phyloP scores from a whole-genome alignment of 2,797 vertebrate species.

The Craterocephalus amniculus region DNA sequence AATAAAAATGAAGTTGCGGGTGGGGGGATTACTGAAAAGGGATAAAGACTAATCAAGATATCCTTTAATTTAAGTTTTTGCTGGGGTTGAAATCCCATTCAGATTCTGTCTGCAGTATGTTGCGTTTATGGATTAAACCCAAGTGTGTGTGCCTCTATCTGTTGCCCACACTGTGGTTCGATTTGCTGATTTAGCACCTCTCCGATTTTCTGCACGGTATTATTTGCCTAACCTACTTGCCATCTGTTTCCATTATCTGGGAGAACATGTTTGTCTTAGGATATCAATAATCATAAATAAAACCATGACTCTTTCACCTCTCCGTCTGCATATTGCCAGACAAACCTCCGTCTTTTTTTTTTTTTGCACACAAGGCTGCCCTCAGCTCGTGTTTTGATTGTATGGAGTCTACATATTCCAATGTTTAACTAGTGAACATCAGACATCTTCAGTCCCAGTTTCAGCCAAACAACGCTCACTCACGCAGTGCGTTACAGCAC shows the following conservation, averaged over 20 bases:
- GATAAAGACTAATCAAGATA: conserved; percentile 23
- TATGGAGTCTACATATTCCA: conserved; percentile 50
- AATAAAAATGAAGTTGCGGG: conserved; percentile 30
- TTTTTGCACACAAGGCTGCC: conserved; percentile 37
- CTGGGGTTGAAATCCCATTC: conserved; percentile 9
- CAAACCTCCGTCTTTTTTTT: conserved; percentile 22
- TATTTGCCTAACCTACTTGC: conserved; percentile 89
- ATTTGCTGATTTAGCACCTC: conserved; percentile 90
- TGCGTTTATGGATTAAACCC: conserved; percentile 41
- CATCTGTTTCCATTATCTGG: conserved; percentile 94
- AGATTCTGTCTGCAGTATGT: conserved; percentile 19
- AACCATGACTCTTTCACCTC: conserved; percentile 82
- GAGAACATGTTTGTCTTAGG: conserved; percentile 96
- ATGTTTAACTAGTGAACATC: conserved; percentile 63
- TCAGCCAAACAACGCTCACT: conserved; percentile 44
- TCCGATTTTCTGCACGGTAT: conserved; percentile 87
- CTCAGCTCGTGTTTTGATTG: conserved; percentile 26
- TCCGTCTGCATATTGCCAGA: conserved; percentile 39
- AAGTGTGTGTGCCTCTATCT: neutral
- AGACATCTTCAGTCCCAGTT: conserved; percentile 64
- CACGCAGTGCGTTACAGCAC: conserved; percentile 42
- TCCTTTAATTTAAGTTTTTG: conserved; percentile 31
- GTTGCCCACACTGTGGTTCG: conserved; percentile 72
- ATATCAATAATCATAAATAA: conserved; percentile 98
- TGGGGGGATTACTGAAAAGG: conserved; percentile 15